Evolutionary conservation across 1,140 invertebrate species (phyloP).

Genomic region (Chrysomallon squamiferum): DNA sequence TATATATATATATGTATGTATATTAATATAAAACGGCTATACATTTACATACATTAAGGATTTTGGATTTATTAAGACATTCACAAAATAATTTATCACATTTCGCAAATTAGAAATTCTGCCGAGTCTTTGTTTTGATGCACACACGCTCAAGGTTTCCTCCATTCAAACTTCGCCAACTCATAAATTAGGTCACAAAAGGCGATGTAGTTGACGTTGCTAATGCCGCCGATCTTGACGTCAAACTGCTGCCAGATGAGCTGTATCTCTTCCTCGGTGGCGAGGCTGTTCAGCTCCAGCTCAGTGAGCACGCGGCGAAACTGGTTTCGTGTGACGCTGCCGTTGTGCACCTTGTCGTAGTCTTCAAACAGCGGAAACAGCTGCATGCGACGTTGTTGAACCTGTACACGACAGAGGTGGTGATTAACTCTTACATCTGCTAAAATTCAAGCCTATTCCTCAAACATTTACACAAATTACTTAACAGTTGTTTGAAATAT

Average conservation of each 20-base stretch:
- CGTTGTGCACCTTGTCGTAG: conserved; percentile 61
- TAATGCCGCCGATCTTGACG: conserved; percentile 55
- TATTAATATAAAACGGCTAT: no score
- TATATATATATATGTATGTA: no score
- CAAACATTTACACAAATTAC: no score
- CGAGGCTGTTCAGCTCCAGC: conserved; percentile 53
- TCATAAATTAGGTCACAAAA: conserved; percentile 62
- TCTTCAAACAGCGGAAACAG: conserved; percentile 64
- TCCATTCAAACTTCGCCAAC: conserved; percentile 56
- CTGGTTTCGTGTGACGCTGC: conserved; percentile 58
- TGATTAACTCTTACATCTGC: background rate
- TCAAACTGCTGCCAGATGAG: conserved; percentile 56
- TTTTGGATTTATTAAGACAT: no score
- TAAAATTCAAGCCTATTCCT: no score
- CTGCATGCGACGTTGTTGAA: conserved; percentile 57
- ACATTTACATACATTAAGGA: no score
- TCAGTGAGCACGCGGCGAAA: conserved; percentile 61
- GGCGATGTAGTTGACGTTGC: conserved; percentile 60
- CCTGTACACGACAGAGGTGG: conserved; percentile 30
- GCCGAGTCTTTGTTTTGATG: no score
- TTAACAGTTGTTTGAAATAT: no score
- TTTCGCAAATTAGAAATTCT: no score
- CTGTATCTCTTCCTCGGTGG: conserved; percentile 52
- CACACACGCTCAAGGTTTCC: conserved; percentile 47
- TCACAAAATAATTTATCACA: no score